Percentiles rank a stretch among this genome's conserved stretches.
These are phyloP conservation scores for Noctua pronuba DNA, from an alignment of 2,888 invertebrate species.

Conservation along the genomic window DNA sequence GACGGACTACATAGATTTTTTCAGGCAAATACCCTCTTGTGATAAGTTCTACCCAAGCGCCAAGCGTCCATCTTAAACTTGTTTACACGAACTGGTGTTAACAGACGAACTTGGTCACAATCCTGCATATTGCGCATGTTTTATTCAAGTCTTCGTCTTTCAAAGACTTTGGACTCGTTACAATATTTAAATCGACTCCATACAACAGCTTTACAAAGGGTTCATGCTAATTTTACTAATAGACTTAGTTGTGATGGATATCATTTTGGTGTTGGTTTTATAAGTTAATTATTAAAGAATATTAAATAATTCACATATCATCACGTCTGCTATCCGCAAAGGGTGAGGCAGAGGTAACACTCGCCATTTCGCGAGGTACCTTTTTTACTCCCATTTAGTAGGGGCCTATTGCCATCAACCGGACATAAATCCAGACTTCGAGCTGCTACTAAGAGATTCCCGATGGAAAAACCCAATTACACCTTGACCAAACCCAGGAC, in stretches of 20 bases:
- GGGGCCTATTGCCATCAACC: neutral
- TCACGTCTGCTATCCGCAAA: neutral
- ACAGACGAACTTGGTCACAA: slow-evolving; percentile 19
- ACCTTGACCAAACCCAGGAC: neutral
- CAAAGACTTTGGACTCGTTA: slow-evolving; percentile 46
- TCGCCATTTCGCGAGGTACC: neutral
- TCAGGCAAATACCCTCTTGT: too few relatives aligned
- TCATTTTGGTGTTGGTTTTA: neutral
- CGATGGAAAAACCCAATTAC: neutral
- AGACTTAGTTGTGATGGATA: slow-evolving; percentile 4
- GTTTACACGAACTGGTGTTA: slow-evolving; percentile 20
- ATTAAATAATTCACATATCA: too few relatives aligned
- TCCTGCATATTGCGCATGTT: slow-evolving; percentile 53
- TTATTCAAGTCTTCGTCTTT: slow-evolving; percentile 37
- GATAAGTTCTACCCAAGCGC: too few relatives aligned
- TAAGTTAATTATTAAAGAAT: too few relatives aligned
- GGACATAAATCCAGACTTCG: neutral
- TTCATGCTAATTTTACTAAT: slow-evolving; percentile 7
- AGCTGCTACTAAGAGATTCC: neutral
- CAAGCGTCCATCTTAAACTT: too few relatives aligned
- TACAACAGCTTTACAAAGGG: slow-evolving; percentile 23
- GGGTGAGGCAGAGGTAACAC: neutral
- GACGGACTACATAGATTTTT: too few relatives aligned
- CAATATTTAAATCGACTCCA: slow-evolving; percentile 48
- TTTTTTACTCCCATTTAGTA: neutral